phyloP scores from a whole-genome alignment of 2,888 invertebrate genomes.

The Drosophila robusta region DNA sequence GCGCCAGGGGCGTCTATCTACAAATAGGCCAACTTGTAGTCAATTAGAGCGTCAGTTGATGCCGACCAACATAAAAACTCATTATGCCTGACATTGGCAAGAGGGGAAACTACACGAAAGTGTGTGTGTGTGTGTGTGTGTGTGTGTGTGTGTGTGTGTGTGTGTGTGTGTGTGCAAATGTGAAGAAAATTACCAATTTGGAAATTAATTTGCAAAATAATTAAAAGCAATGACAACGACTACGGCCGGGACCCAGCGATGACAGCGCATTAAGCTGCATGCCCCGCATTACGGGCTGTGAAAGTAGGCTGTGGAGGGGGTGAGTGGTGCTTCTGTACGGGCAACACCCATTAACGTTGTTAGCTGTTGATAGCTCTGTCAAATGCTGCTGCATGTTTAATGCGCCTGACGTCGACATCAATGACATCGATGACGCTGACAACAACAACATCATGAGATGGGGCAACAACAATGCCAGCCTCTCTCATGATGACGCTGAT shows the following conservation, averaged over 20 bases:
- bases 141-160: slow-evolving; percentile 30
- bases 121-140: slow-evolving; percentile 19
- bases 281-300: background rate
- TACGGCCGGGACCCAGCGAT: slow-evolving; percentile 34
- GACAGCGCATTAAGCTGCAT: slow-evolving; percentile 54
- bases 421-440: slow-evolving; percentile 62
- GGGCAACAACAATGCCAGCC: background rate
- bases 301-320: too few relatives aligned
- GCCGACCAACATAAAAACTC: slow-evolving; percentile 58
- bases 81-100: slow-evolving; percentile 44
- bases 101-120: background rate
- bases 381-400: slow-evolving; percentile 79
- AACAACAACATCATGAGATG: slow-evolving; percentile 11
- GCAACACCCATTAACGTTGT: slow-evolving; percentile 72
- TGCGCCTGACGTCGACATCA: slow-evolving; percentile 70
- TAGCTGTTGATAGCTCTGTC: slow-evolving; percentile 77
- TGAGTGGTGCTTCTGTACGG: slow-evolving; percentile 28
- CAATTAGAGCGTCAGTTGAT: slow-evolving; percentile 35
- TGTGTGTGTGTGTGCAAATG: slow-evolving; percentile 51
- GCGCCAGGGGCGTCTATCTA: slow-evolving; percentile 20
- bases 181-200: slow-evolving; percentile 79
- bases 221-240: slow-evolving; percentile 68
- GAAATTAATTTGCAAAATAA: slow-evolving; percentile 81
- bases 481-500: slow-evolving; percentile 61
- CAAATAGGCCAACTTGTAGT: slow-evolving; percentile 56